These are phyloP conservation scores for Euura saliciscinereae DNA, from an alignment of 1,140 invertebrate species.

Conservation along the genomic window DNA sequence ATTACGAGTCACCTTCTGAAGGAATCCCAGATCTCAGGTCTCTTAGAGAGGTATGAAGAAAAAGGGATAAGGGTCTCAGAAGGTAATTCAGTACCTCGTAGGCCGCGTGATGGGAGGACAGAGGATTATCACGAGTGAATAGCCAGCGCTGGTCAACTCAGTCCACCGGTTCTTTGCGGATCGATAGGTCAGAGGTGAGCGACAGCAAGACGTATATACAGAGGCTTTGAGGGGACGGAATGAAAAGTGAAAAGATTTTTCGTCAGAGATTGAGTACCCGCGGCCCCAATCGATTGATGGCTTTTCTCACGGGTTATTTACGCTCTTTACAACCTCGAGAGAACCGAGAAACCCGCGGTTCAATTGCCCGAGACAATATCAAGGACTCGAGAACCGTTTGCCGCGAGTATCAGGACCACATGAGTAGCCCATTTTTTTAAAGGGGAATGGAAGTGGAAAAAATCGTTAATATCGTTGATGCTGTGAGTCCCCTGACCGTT, in stretches of 20 bases:
- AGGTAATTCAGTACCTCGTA: not conserved
- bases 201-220: not conserved
- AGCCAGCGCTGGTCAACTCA: not conserved
- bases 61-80: not conserved
- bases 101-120: not conserved
- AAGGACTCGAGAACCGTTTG: no score
- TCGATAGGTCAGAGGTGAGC: not conserved
- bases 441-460: no score
- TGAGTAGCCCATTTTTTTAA: no score
- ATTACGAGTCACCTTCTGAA: not conserved
- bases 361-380: not conserved
- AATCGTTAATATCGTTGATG: no score
- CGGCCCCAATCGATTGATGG: not conserved
- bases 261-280: no score
- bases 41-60: no score
- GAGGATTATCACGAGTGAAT: conserved; percentile 3
- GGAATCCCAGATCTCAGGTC: not conserved
- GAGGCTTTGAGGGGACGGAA: no score
- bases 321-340: not conserved
- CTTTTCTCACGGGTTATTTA: not conserved
- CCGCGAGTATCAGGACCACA: no score
- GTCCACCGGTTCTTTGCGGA: not conserved
- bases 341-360: not conserved
- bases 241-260: no score
- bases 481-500: no score